Percentiles rank a stretch among this genome's conserved stretches.
These are phyloP conservation scores for Medauroidea extradentata DNA, from an alignment of 1,140 invertebrate genomes.

Conservation along the genomic window DNA sequence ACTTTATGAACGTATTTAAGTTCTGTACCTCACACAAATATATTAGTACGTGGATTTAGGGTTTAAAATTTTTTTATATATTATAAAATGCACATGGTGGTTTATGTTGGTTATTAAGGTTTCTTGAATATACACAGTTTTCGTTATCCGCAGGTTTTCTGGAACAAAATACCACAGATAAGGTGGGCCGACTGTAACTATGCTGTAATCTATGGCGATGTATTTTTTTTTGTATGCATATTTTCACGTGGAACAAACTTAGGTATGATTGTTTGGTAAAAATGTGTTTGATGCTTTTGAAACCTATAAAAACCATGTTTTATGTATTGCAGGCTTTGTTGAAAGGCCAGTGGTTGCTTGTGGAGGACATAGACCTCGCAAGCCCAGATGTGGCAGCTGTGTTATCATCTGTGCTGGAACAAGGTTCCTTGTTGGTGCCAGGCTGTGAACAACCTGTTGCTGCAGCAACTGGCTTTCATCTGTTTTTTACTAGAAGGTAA, in stretches of 20 bases:
- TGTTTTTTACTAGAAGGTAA: constrained; percentile 86
- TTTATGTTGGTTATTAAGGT: too few species aligned
- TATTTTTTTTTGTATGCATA: constrained; percentile 20
- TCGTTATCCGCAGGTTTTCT: too few species aligned
- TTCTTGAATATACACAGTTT: too few species aligned
- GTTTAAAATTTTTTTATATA: too few species aligned
- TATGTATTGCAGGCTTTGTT: constrained; percentile 77
- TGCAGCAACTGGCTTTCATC: constrained; percentile 77
- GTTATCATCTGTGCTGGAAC: constrained; percentile 80
- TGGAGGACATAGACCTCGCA: constrained; percentile 95
- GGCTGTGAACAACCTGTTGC: constrained; percentile 78
- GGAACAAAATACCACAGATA: too few species aligned
- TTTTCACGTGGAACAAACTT: background rate
- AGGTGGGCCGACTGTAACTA: too few species aligned
- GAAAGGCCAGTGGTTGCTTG: constrained; percentile 84
- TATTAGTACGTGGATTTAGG: too few species aligned
- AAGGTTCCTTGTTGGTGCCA: constrained; percentile 74
- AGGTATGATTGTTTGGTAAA: background rate
- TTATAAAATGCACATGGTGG: too few species aligned
- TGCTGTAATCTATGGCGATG: too few species aligned
- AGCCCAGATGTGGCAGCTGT: constrained; percentile 89
- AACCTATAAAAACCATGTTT: too few species aligned
- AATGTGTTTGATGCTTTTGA: background rate
- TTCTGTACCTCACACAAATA: too few species aligned
- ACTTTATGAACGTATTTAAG: too few species aligned